A percentile compares a stretch with the other conserved stretches of the same genome.
Conservation (phyloP, 2,113 vertebrate species). For the Ginglymostoma cirratum region DNA sequence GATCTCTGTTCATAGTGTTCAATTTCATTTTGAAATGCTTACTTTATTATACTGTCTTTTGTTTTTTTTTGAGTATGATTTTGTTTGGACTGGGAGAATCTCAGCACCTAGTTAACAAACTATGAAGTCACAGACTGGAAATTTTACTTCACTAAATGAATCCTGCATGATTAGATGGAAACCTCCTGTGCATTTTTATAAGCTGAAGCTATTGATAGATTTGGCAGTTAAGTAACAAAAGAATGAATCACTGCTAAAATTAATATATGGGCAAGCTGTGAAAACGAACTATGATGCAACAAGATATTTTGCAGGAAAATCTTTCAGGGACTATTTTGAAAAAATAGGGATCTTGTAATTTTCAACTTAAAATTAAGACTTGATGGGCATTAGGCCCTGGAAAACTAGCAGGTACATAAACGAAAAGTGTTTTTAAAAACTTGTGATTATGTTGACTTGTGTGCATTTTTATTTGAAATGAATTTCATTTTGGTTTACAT, state of each 20-base stretch:
- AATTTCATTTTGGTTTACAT: slow-evolving; percentile 33
- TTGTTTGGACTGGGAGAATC: not conserved
- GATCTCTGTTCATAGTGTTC: not conserved
- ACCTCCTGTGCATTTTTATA: slow-evolving; percentile 1
- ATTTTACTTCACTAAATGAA: not conserved
- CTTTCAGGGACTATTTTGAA: slow-evolving; percentile 4
- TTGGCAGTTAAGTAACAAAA: not conserved
- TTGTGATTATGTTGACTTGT: slow-evolving; percentile 24
- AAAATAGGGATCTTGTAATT: not conserved
- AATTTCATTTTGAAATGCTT: not conserved
- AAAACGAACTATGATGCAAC: slow-evolving; percentile 9
- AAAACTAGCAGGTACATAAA: slow-evolving; percentile 9
- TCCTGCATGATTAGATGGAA: not conserved
- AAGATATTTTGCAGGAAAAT: slow-evolving; percentile 11
- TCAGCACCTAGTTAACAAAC: not conserved
- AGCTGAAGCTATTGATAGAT: not conserved
- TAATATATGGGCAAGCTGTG: slow-evolving; percentile 24
- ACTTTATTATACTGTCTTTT: not conserved
- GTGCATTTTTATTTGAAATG: slow-evolving; percentile 26
- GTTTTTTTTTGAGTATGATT: not conserved
- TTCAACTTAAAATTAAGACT: not conserved
- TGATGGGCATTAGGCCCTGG: not conserved
- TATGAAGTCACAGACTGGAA: not conserved
- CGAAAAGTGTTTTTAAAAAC: slow-evolving; percentile 20
- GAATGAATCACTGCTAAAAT: slow-evolving; percentile 31